Base-by-base conservation (phyloP, 2,797 vertebrate species). In the Poecilia velifera region DNA sequence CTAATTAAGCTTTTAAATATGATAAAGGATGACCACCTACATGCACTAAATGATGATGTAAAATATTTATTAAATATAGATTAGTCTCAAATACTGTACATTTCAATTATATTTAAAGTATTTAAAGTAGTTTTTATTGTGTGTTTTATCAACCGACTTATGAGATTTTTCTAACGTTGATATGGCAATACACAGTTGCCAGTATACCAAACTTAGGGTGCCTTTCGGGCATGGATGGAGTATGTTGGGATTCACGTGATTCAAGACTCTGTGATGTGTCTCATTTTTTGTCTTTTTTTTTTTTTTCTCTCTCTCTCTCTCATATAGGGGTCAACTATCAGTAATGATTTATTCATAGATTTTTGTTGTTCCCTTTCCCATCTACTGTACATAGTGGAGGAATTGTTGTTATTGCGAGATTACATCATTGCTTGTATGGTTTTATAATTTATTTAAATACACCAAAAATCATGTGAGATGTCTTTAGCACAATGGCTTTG, bases 1-100 rank as follows among this genome's bases (percentile, higher is more conserved):
- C 85, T 93, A 93, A 93, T 94, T 91, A 93, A 93, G 86, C 81
- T 93, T 94, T 93, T 92, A 93, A 95, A 93, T 89, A 90, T 51
- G 93, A 94, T 94, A 92, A 94, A 95, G 89, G 74, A 90, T 87
- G 84, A 93, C 87, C 91, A 92, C 89, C 90, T 84, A 93, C 92
- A 94, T 94, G 93, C 92, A 94, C 93, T 94, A 90, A 92, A 93
- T 90, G 87, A 90, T 87, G 84, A 94, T 94, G 92, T 93, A 94
- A 93, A 93, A 92, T 92, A 93, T 94, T 93, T 93, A 93, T 93
- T 86, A 86, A 88, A 92, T 90, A 91, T 92, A 93, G 82, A 89
- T 79, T 82, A 92, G 85, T 92, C 89, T 87, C 70, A 91, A 91
- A 90, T 87, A 87, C 85, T 95, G 94, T 94, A 95, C 87, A 95